Conservation (phyloP, 2,888 invertebrate species). For the Morinoia aosen region DNA sequence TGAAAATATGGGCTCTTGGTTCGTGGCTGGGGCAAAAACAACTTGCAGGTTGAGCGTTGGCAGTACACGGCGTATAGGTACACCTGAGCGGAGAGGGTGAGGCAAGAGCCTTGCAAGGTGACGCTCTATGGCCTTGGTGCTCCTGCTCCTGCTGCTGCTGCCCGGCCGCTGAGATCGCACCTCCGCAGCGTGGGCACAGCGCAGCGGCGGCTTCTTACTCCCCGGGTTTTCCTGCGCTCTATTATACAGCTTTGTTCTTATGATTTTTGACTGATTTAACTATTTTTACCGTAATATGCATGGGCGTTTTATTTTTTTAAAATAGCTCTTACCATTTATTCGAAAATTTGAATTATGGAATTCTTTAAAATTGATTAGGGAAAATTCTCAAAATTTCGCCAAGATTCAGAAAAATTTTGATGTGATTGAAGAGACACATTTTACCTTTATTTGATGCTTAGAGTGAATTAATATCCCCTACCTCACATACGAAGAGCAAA, state of each 20-base stretch:
- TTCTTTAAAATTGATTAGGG: background rate
- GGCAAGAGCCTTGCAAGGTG: background rate
- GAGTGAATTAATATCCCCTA: background rate
- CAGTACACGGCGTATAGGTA: background rate
- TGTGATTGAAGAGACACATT: too few species aligned
- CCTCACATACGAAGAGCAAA: background rate
- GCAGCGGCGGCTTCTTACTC: background rate
- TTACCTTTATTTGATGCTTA: background rate
- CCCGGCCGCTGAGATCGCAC: background rate
- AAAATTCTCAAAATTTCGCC: too few species aligned
- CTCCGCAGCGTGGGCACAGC: background rate
- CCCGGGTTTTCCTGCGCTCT: background rate
- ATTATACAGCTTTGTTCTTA: background rate
- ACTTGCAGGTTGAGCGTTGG: background rate
- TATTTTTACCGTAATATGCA: background rate
- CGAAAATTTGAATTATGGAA: background rate
- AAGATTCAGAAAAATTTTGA: too few species aligned
- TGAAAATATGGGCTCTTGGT: background rate
- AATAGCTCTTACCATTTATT: background rate
- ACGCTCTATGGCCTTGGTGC: background rate
- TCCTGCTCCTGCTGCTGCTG: background rate
- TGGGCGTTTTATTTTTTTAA: too few species aligned
- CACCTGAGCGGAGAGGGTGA: background rate
- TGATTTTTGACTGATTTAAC: background rate
- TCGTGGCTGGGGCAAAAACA: background rate